phyloP scores from a whole-genome alignment of 2,888 invertebrate genomes.

The Zygogramma bicolorata region DNA sequence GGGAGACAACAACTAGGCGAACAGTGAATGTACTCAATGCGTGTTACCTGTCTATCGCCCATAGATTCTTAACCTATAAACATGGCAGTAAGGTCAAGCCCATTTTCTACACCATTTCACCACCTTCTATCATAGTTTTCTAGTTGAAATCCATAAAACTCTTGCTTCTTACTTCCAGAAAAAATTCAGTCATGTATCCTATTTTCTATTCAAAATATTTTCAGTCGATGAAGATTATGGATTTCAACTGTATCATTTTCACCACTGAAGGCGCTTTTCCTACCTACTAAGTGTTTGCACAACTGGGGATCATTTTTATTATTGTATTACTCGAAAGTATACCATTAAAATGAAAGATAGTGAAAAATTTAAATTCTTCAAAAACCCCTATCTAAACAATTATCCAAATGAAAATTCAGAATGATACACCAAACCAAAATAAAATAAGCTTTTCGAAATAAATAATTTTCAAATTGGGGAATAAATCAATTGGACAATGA shows the following conservation, averaged over 20 bases:
- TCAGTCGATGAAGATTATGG: neutral
- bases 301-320: conserved; percentile 12
- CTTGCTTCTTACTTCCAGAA: neutral
- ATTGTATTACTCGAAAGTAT: neutral
- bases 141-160: neutral
- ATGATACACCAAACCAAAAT: too few species aligned
- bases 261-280: conserved; percentile 11
- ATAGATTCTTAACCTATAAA: conserved; percentile 68
- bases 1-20: conserved; percentile 47
- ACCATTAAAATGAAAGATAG: too few species aligned
- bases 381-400: neutral
- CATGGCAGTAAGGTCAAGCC: conserved; percentile 67
- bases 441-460: too few species aligned
- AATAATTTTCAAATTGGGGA: too few species aligned
- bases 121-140: conserved; percentile 13
- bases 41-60: conserved; percentile 65
- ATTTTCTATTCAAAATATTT: neutral
- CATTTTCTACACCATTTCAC: conserved; percentile 48
- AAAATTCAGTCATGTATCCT: neutral
- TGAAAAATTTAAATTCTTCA: neutral
- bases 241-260: neutral
- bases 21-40: conserved; percentile 39
- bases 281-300: conserved; percentile 26
- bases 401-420: too few species aligned
- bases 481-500: too few species aligned